These are phyloP conservation scores for Macropus fuliginosus DNA, from an alignment of 2,797 vertebrate species.

Conservation along the genomic window DNA sequence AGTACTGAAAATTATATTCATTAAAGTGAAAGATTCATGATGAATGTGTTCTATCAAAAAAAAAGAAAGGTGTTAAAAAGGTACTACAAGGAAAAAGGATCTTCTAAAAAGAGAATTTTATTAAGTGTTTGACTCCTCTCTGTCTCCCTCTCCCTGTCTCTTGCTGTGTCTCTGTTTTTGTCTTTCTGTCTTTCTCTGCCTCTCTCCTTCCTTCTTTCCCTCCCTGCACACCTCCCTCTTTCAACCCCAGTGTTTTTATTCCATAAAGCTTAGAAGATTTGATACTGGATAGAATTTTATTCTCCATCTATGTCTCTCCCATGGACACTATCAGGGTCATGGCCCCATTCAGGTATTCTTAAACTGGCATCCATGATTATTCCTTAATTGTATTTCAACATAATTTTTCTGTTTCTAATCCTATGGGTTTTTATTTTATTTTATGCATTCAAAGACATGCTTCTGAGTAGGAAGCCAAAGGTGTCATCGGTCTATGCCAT, in stretches of 20 bases:
- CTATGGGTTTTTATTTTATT: neutral
- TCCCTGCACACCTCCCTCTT: accelerated
- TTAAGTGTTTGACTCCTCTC: neutral
- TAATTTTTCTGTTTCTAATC: neutral
- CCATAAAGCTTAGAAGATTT: neutral
- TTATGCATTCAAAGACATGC: neutral
- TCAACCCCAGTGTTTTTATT: neutral
- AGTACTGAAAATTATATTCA: slow-evolving; percentile 45
- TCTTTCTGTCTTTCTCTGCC: too few species aligned
- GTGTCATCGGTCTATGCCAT: neutral
- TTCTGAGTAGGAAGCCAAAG: neutral
- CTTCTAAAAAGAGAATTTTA: slow-evolving; percentile 6
- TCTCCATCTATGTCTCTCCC: neutral
- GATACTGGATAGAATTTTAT: neutral
- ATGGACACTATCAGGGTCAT: neutral
- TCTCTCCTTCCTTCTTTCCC: neutral
- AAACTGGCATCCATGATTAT: neutral
- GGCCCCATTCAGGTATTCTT: neutral
- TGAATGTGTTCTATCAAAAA: neutral
- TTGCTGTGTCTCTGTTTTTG: neutral
- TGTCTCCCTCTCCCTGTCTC: neutral
- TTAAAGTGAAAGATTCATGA: slow-evolving; percentile 46
- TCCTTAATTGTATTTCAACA: neutral
- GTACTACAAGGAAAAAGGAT: neutral
- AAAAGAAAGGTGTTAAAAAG: neutral